Percentiles rank a stretch among this genome's conserved stretches.
phyloP scores from a whole-genome alignment of 2,888 invertebrate species.

The Pycnomerus fuliginosus region DNA sequence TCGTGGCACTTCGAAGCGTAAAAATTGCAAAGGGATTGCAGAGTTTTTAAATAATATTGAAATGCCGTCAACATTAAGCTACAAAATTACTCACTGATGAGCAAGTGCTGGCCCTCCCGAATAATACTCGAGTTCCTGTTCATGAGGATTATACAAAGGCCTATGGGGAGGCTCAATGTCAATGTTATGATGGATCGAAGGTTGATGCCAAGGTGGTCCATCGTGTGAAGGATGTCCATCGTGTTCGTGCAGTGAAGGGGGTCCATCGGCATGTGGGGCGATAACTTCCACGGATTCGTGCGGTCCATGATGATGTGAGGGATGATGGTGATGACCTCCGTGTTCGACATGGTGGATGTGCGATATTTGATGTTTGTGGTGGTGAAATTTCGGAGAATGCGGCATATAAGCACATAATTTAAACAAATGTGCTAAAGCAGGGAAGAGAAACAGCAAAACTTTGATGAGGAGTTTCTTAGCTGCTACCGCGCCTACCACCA shows the following conservation, averaged over 20 bases:
- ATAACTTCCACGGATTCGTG: constrained; percentile 33
- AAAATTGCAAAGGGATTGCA: no score
- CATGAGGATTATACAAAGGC: constrained; percentile 27
- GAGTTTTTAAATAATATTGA: no score
- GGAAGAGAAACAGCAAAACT: constrained; percentile 77
- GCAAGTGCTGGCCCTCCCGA: constrained; percentile 24
- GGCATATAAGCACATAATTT: constrained; percentile 82
- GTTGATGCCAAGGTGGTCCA: constrained; percentile 14
- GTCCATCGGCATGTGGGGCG: constrained; percentile 30
- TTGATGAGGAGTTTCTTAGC: constrained; percentile 84
- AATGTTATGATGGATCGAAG: constrained; percentile 25
- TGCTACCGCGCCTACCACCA: constrained; percentile 75
- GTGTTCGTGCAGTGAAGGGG: constrained; percentile 22
- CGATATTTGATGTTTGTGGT: constrained; percentile 78
- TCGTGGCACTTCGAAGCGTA: no score
- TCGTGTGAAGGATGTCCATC: no score
- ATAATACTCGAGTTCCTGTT: constrained; percentile 27
- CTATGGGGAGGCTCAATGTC: constrained; percentile 24
- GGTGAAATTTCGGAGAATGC: constrained; percentile 74
- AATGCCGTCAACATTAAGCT: background rate
- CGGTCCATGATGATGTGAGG: constrained; percentile 33
- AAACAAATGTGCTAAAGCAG: constrained; percentile 78
- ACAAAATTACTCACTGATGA: constrained; percentile 25
- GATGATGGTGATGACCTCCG: constrained; percentile 36
- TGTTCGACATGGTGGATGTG: constrained; percentile 68